These are phyloP conservation scores for Nansenia antarctica DNA, from an alignment of 2,113 vertebrate genomes.

Conservation along the genomic window DNA sequence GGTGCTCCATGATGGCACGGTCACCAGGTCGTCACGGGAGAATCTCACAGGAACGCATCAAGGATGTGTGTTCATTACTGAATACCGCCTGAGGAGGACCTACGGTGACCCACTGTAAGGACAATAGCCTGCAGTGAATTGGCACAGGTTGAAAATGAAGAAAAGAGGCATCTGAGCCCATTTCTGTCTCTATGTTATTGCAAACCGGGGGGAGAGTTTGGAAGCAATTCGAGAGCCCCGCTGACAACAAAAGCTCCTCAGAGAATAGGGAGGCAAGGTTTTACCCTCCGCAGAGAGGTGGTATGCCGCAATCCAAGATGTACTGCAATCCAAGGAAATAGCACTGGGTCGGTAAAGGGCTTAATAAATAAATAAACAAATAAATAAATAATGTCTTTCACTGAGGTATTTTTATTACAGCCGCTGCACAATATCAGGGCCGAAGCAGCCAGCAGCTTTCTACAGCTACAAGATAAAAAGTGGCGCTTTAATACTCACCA, in stretches of 20 bases:
- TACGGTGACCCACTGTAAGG: not conserved
- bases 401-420: constrained; percentile 17
- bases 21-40: not conserved
- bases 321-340: not conserved
- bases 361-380: constrained; percentile 10
- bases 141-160: not conserved
- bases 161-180: not conserved
- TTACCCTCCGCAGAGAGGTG: not conserved
- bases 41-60: not conserved
- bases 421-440: not conserved
- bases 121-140: not conserved
- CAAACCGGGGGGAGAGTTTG: not conserved
- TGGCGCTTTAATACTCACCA: not conserved
- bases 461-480: constrained; percentile 6
- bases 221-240: not conserved
- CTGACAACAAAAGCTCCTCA: not conserved
- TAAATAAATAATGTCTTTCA: constrained; percentile 17
- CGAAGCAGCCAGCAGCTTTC: not conserved
- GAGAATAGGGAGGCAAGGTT: not conserved
- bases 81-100: no score
- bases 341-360: not conserved
- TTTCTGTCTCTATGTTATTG: not conserved
- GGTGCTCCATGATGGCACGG: not conserved
- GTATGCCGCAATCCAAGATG: no score
- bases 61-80: no score